Conservation (phyloP, 2,888 invertebrate genomes). For the Amphipyra berbera region DNA sequence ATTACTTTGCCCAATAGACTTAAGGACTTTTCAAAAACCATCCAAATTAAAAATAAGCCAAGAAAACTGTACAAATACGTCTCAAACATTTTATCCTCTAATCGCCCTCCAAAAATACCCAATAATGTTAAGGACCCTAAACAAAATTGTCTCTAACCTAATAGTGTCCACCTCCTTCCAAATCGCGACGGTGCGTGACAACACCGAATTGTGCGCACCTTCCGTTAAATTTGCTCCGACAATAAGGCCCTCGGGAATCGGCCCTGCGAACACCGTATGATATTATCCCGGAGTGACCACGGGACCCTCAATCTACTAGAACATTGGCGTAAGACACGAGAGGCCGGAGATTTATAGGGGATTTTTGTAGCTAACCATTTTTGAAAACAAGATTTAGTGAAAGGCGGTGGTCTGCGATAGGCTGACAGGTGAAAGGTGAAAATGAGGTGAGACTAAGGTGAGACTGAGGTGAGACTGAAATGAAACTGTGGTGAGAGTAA, state of each 20-base stretch:
- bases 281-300: conserved; percentile 74
- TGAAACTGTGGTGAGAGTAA: no score
- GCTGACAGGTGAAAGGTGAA: no score
- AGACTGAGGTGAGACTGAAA: no score
- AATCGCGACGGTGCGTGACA: conserved; percentile 55
- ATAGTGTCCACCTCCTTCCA: conserved; percentile 46
- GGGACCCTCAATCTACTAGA: conserved; percentile 68
- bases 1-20: no score
- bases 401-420: no score
- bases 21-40: no score
- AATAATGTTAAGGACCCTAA: conserved; percentile 31
- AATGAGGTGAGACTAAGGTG: no score
- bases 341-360: conserved; percentile 10
- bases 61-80: neutral
- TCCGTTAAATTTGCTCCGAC: conserved; percentile 79
- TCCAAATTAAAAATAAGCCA: no score
- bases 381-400: no score
- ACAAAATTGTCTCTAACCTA: conserved; percentile 51
- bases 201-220: conserved; percentile 63
- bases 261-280: conserved; percentile 66
- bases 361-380: neutral
- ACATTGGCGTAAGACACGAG: conserved; percentile 49
- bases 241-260: conserved; percentile 70
- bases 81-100: no score
- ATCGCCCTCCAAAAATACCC: conserved; percentile 8